Conservation (phyloP, 2,797 vertebrate species). For the Chelmon rostratus region DNA sequence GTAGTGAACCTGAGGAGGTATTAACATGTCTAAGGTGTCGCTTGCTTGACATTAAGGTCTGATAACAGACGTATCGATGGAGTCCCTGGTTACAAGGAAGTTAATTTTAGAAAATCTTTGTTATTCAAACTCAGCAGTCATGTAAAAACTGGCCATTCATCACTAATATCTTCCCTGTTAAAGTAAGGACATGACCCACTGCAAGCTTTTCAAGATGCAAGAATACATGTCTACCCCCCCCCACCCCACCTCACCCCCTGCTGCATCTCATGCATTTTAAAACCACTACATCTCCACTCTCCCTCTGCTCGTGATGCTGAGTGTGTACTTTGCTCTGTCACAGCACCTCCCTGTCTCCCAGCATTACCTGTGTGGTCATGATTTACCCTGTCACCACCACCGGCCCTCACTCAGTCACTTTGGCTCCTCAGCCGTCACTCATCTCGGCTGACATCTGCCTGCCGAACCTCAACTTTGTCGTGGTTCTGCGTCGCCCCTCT, state of each 20-base stretch:
- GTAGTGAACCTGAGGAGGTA: conserved; percentile 13
- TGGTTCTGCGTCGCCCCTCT: background rate
- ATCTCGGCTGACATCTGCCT: conserved; percentile 64
- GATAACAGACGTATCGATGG: background rate
- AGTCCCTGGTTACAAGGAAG: conserved; percentile 8
- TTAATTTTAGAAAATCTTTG: background rate
- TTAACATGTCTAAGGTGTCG: background rate
- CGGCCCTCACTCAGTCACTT: conserved; percentile 46
- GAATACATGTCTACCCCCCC: conserved; percentile 10
- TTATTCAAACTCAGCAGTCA: conserved; percentile 3
- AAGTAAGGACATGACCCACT: conserved; percentile 46
- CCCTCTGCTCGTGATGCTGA: conserved; percentile 69
- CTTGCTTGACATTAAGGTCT: background rate
- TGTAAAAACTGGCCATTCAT: conserved; percentile 38
- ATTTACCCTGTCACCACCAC: conserved; percentile 51
- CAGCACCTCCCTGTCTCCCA: conserved; percentile 64
- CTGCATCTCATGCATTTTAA: conserved; percentile 76
- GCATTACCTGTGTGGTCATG: conserved; percentile 54
- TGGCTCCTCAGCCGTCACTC: conserved; percentile 60
- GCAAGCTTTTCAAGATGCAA: conserved; percentile 40
- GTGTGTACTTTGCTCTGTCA: conserved; percentile 59
- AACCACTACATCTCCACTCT: conserved; percentile 25
- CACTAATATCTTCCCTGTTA: conserved; percentile 11
- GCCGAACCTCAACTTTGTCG: conserved; percentile 34
- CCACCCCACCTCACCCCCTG: background rate